Evolutionary conservation across 1,140 invertebrate genomes (phyloP), one percentile per base, ranked within the genome.

Genomic region (Leucophenga varia): DNA sequence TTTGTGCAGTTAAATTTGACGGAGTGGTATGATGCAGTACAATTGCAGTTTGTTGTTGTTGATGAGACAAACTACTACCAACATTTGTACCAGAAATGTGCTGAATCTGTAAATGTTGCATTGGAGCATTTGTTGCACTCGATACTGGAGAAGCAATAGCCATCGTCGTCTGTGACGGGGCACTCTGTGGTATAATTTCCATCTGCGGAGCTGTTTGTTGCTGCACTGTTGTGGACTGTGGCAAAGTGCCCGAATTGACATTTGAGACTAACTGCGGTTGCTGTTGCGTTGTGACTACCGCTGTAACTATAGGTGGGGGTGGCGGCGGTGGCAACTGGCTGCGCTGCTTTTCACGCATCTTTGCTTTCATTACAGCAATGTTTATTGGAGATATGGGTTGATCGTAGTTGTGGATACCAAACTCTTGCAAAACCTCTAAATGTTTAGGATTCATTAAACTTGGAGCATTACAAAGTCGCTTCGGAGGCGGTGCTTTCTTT

Each of bases 381-480:
- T 93, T 87, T 55, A 88, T 83, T 0, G 93, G 93, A 45, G 84
- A 82, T 14, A 93, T 76, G 1, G 93, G 93, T 51, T 80, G 82
- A 55, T 97, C 94, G 61, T 94, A 91, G 61, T 85, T 85, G 8
- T 72, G 59, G 37, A 98, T 89, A 5, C 88, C 88, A 70, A 84
- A 86, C 37, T 96, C 92, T 20, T 84, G 80, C 49, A 96, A 74
- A 28, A 94, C 83, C 18, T 85, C 84, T 3, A 89, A 83, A 67
- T 95, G 91, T 63, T 94, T 95, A 4, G 86, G 84, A 79, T 91
- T 93, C 64, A 88, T 91, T 43, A 84, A 77, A 12, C 78, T 79
- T 9, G 85, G 83, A 67, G 86, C 86, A 42, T 85, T 84, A 31
- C 88, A 78, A 17, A 86, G 78, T 5, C 84, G 80, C 59, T 90